Percentiles rank a stretch among this genome's conserved stretches.
Evolutionary conservation across 2,797 vertebrate genomes (phyloP).

Genomic region (Salmo trutta): DNA sequence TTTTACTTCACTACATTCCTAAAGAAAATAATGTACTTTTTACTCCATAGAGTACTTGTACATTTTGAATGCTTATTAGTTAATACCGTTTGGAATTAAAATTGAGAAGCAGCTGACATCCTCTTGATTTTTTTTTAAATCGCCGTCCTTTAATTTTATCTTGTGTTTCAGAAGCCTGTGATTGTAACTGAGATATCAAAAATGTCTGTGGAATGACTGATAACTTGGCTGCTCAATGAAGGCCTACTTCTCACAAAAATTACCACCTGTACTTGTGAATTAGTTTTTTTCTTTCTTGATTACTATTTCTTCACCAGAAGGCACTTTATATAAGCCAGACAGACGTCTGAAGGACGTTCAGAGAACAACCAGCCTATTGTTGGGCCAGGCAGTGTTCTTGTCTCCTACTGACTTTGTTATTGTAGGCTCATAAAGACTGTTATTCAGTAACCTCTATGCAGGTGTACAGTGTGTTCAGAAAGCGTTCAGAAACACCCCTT

Average conservation of each 20-base stretch:
- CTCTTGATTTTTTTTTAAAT: neutral
- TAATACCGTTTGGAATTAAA: neutral
- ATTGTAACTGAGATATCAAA: neutral
- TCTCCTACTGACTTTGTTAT: constrained; percentile 52
- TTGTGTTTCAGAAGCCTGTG: neutral
- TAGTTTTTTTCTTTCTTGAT: constrained; percentile 24
- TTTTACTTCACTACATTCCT: no score
- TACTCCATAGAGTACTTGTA: no score
- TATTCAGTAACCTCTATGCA: constrained; percentile 60
- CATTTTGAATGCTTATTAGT: neutral
- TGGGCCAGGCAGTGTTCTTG: constrained; percentile 15
- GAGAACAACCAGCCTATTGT: constrained; percentile 68
- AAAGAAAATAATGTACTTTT: no score
- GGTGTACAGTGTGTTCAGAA: neutral
- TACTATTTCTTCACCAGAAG: constrained; percentile 39
- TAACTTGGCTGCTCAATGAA: neutral
- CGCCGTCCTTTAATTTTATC: neutral
- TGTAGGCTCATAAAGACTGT: constrained; percentile 75
- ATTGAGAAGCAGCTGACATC: neutral
- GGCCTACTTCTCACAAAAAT: constrained; percentile 19
- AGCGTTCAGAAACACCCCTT: no score
- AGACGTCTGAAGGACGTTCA: constrained; percentile 58
- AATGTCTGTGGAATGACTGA: neutral
- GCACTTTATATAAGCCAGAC: constrained; percentile 29
- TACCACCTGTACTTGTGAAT: constrained; percentile 49